These are phyloP conservation scores for Ormyrus rosae DNA, from an alignment of 2,888 invertebrate genomes.

Conservation along the genomic window DNA sequence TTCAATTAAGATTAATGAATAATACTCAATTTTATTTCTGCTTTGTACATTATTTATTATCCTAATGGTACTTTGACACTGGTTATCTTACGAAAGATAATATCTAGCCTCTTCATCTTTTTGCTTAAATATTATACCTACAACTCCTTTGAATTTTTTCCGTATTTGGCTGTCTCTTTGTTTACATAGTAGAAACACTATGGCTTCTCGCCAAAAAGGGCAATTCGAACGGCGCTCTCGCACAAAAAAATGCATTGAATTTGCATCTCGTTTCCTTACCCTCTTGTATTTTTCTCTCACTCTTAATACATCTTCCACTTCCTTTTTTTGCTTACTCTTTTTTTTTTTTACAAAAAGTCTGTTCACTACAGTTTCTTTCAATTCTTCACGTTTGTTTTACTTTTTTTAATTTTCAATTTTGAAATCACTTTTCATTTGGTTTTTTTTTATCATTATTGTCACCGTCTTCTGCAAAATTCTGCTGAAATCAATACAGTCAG, in stretches of 20 bases:
- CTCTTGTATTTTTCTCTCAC: conserved; percentile 40
- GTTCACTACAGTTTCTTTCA: conserved; percentile 52
- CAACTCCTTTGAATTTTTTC: conserved; percentile 35
- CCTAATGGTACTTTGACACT: conserved; percentile 74
- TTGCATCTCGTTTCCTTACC: conserved; percentile 37
- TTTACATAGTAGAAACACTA: conserved; percentile 32
- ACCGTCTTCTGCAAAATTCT: conserved; percentile 60
- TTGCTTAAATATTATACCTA: conserved; percentile 41
- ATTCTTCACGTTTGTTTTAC: conserved; percentile 45
- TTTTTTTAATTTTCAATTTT: conserved; percentile 40
- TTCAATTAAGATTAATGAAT: conserved; percentile 50
- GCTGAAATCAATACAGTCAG: conserved; percentile 34
- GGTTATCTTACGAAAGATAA: conserved; percentile 76
- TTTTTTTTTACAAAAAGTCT: conserved; percentile 49
- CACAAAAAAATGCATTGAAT: conserved; percentile 27
- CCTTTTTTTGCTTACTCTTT: conserved; percentile 29
- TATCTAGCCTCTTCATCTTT: conserved; percentile 71
- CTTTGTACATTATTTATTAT: conserved; percentile 75
- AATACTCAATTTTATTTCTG: conserved; percentile 57
- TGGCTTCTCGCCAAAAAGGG: conserved; percentile 32
- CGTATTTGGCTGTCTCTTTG: conserved; percentile 57
- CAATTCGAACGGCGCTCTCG: conserved; percentile 16
- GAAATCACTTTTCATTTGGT: conserved; percentile 23
- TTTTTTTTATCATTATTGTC: conserved; percentile 66
- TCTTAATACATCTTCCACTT: conserved; percentile 30